A percentile compares a stretch with the other conserved stretches of the same genome.
These are phyloP conservation scores for Oreochromis spilurus DNA, from an alignment of 2,113 vertebrate genomes.

Conservation along the genomic window DNA sequence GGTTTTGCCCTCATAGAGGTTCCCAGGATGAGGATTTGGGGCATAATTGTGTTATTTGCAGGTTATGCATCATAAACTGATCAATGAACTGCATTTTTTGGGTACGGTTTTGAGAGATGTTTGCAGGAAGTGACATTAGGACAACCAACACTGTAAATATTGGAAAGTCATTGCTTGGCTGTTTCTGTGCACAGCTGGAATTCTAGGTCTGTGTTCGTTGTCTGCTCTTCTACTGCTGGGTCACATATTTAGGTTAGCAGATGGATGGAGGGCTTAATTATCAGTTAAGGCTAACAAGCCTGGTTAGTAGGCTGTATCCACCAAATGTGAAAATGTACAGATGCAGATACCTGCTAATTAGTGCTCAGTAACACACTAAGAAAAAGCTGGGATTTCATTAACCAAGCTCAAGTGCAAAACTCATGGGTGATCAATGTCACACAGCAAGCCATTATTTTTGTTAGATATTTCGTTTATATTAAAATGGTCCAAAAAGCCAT, in stretches of 20 bases:
- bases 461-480: neutral
- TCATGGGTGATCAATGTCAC: neutral
- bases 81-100: neutral
- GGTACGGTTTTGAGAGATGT: neutral
- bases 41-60: neutral
- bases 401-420: neutral
- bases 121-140: neutral
- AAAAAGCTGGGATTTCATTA: neutral
- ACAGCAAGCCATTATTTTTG: neutral
- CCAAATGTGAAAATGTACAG: rapidly evolving
- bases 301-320: neutral
- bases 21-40: neutral
- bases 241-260: neutral
- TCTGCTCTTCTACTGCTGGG: neutral
- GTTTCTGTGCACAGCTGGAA: neutral
- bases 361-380: neutral
- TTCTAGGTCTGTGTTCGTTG: neutral
- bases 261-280: neutral
- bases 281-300: neutral
- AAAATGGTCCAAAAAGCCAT: neutral
- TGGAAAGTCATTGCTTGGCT: neutral
- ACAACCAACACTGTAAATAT: neutral
- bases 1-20: neutral
- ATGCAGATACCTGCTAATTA: neutral
- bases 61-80: neutral